phyloP scores from a whole-genome alignment of 2,797 vertebrate species.

The Mus caroli region DNA sequence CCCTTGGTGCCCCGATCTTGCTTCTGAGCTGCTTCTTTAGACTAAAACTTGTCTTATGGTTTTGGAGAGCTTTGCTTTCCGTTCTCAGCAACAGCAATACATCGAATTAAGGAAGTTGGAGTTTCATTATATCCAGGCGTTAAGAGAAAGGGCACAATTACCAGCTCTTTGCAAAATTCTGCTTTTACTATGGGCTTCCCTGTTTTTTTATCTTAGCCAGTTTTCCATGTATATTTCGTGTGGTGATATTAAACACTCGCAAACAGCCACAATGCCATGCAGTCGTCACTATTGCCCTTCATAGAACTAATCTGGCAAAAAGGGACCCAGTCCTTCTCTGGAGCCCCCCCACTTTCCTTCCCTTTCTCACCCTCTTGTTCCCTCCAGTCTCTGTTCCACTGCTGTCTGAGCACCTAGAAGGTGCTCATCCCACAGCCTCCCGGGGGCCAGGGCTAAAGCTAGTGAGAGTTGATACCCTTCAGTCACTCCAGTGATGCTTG shows the following conservation, averaged over 20 bases:
- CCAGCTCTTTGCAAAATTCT: neutral
- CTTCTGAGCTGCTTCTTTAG: neutral
- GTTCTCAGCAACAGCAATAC: neutral
- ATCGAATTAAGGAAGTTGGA: neutral
- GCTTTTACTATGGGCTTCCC: neutral
- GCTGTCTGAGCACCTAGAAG: no score
- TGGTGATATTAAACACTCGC: neutral
- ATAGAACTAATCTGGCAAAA: neutral
- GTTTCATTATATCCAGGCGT: neutral
- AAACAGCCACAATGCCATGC: no score
- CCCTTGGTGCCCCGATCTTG: neutral
- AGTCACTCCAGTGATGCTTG: fast-evolving
- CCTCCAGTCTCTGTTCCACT: neutral
- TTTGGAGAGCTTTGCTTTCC: neutral
- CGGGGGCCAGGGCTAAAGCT: neutral
- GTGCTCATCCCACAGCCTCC: neutral
- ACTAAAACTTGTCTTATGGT: slow-evolving; percentile 20
- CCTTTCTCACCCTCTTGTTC: neutral
- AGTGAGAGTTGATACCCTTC: no score
- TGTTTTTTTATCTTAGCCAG: neutral
- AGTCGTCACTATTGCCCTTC: neutral
- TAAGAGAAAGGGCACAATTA: neutral
- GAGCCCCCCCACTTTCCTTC: neutral
- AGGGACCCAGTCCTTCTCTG: neutral
- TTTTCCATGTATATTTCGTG: neutral